These are phyloP conservation scores for Rhinolophus sinicus DNA, from an alignment of 2,113 vertebrate species.

Conservation along the genomic window DNA sequence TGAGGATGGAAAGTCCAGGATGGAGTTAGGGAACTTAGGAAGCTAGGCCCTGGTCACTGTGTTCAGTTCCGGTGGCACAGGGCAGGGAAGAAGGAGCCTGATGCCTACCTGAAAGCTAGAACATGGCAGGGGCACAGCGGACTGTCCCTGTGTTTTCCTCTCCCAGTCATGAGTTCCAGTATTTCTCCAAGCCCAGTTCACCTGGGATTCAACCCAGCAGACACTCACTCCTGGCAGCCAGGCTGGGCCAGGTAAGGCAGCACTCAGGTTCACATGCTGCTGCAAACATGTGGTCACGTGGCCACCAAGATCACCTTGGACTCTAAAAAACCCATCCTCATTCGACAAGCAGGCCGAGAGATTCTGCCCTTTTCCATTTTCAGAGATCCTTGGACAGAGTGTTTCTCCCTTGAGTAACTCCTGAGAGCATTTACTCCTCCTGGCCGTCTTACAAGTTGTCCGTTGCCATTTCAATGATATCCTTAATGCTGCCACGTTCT, in stretches of 20 bases:
- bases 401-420: neutral
- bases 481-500: neutral
- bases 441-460: neutral
- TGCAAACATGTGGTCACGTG: neutral
- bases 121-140: neutral
- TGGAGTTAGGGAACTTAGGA: neutral
- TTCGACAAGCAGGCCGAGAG: neutral
- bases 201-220: neutral
- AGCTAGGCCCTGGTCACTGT: fast-evolving
- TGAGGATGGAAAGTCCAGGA: neutral
- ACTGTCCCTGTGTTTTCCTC: neutral
- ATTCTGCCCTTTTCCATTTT: neutral
- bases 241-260: neutral
- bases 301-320: neutral
- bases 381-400: neutral
- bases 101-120: neutral
- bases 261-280: neutral
- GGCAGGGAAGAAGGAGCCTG: neutral
- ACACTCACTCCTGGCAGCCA: neutral
- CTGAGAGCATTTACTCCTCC: neutral
- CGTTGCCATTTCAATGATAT: neutral
- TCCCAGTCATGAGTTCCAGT: too few species aligned
- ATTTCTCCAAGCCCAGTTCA: neutral
- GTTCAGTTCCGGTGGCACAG: neutral
- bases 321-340: neutral